phyloP scores from a whole-genome alignment of 2,113 vertebrate species.

The Marmota flaviventris region DNA sequence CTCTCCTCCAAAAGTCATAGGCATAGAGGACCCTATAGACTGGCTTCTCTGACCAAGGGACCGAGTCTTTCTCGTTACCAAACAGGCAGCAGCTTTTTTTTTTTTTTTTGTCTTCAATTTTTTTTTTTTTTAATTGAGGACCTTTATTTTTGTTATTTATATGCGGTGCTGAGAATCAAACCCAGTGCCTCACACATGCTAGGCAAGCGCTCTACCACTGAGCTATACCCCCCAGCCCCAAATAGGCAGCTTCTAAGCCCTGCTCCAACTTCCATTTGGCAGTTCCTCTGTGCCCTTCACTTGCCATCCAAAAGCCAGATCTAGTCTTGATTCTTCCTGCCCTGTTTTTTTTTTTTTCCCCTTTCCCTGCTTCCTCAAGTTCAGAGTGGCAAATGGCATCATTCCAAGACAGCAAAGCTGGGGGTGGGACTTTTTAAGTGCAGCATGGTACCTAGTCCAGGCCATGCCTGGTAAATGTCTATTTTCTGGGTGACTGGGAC shows the following conservation, averaged over 20 bases:
- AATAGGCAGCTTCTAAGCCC: not conserved
- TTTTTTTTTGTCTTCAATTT: too few relatives aligned
- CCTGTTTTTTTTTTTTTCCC: not conserved
- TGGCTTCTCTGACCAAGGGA: not conserved
- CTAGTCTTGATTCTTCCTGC: not conserved
- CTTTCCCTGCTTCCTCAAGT: not conserved
- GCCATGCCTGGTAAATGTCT: fast-evolving
- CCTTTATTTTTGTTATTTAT: too few relatives aligned
- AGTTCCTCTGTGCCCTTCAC: fast-evolving
- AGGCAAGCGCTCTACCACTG: too few relatives aligned
- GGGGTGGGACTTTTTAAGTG: not conserved
- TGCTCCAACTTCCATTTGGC: not conserved
- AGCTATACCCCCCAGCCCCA: too few relatives aligned
- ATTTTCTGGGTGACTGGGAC: not conserved
- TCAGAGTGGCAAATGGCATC: not conserved
- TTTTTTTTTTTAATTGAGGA: too few relatives aligned
- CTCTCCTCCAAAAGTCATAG: not conserved
- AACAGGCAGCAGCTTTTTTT: too few relatives aligned
- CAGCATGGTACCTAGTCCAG: not conserved
- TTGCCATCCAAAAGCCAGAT: not conserved
- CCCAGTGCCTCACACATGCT: too few relatives aligned
- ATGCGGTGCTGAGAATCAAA: too few relatives aligned
- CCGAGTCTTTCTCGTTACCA: not conserved
- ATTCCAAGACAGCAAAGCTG: not conserved
- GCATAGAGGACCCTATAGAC: too few relatives aligned